phyloP scores from a whole-genome alignment of 2,888 invertebrate species.

The Stenodera caucasica region DNA sequence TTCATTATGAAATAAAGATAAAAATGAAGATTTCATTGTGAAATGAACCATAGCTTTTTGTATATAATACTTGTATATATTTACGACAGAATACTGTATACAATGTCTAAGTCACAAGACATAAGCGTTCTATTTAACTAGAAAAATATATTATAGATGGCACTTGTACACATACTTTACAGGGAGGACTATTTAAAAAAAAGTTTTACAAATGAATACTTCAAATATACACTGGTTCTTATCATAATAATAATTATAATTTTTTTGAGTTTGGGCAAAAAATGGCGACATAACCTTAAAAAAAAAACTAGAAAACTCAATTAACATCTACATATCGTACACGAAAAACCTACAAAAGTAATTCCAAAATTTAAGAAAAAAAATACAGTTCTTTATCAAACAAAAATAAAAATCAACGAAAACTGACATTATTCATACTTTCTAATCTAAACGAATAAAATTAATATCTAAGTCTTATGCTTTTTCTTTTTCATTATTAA shows the following conservation, averaged over 20 bases:
- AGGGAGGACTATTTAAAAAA: constrained; percentile 32
- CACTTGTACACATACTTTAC: constrained; percentile 55
- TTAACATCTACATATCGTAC: constrained; percentile 27
- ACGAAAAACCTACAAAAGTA: constrained; percentile 14
- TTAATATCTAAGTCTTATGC: constrained; percentile 40
- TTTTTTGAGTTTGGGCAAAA: too few species aligned
- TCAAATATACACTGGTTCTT: constrained; percentile 1
- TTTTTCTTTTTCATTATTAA: constrained; percentile 21
- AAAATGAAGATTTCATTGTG: too few species aligned
- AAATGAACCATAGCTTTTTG: too few species aligned
- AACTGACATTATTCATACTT: not conserved
- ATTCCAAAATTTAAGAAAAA: constrained; percentile 12
- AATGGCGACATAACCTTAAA: constrained; percentile 5
- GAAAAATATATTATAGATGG: constrained; percentile 58
- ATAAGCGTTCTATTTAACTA: constrained; percentile 58
- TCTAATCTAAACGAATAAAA: constrained; percentile 31
- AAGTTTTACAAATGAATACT: constrained; percentile 7
- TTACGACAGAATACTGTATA: constrained; percentile 57
- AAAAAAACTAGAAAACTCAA: constrained; percentile 14
- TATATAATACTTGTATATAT: constrained; percentile 56
- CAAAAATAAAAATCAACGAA: too few species aligned
- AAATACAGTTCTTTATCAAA: not conserved
- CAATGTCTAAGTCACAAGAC: constrained; percentile 57
- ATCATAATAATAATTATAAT: not conserved
- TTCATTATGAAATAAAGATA: too few species aligned